Base-by-base conservation (phyloP, 2,888 invertebrate genomes). In the Gari tellinella region DNA sequence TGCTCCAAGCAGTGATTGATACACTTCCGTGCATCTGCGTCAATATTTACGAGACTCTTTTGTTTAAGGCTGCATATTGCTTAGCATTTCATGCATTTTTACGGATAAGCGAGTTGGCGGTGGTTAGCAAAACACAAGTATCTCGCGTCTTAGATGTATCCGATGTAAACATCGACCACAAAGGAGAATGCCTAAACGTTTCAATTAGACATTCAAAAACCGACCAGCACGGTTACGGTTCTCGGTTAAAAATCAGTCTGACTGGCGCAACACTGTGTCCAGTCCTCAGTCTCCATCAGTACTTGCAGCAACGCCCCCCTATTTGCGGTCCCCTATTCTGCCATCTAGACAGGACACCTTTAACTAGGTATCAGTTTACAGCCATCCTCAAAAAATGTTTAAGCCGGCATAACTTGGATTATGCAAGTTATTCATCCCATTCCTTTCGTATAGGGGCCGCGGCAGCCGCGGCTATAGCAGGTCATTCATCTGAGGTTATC, bases 371-470 rank as follows among this genome's bases (percentile, higher is more conserved):
- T 43, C 74, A 74, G 40, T 74, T 64, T 65, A 21, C 64, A 17
- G 26, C 61, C 7, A 38, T 68, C 8, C 51, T 68, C 19, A 49
- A 49, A 19, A 68, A 63, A 45, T 17, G 55, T 5, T 60, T n/a
- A n/a, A n/a, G n/a, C n/a, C n/a, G n/a, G n/a, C n/a, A n/a, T n/a
- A n/a, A n/a, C n/a, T n/a, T n/a, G 14, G 46, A 48, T 12, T 14
- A 38, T 3, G 45, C 19, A 14, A 38, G 15, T 14, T 64, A 38
- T n/a, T 61, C 43, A 38, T 53, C 68, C 3, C 74, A 65, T 41
- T 68, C 68, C n/a, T 73, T 72, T 38, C 21, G 72, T 17, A 72
- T 66, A n/a, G 66, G 66, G 14, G 57, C 56, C 1, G 72, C 57
- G 12, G 55, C 63, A 37, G 21, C 57, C 10, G 66, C 61, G 17